A percentile compares a stretch with the other conserved stretches of the same genome.
phyloP scores from a whole-genome alignment of 2,113 vertebrate genomes.

The Dicentrarchus labrax region DNA sequence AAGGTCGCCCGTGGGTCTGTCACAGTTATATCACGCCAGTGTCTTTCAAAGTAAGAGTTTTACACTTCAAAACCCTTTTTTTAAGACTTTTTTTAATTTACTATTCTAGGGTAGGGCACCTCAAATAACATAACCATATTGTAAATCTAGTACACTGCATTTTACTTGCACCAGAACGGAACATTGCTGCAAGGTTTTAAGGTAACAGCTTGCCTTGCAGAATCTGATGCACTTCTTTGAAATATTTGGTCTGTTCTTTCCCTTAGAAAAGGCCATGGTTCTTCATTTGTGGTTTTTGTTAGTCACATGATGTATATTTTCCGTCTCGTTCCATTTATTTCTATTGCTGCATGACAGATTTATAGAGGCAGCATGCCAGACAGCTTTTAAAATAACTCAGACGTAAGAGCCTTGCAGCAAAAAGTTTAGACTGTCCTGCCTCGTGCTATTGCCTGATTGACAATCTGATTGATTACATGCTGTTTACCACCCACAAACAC shows the following conservation, averaged over 20 bases:
- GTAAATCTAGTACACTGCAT: not conserved
- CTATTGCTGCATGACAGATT: slow-evolving; percentile 50
- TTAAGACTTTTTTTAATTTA: not conserved
- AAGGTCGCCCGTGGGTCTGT: slow-evolving; percentile 15
- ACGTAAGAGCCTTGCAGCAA: slow-evolving; percentile 30
- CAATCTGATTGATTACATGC: slow-evolving; percentile 51
- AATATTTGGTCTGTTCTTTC: slow-evolving; percentile 16
- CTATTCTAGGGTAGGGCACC: not conserved
- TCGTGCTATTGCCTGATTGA: slow-evolving; percentile 36
- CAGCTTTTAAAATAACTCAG: slow-evolving; percentile 59
- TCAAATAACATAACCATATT: not conserved
- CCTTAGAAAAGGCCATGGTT: slow-evolving; percentile 20
- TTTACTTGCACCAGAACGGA: not conserved
- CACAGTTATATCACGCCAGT: not conserved
- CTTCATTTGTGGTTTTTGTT: slow-evolving; percentile 53
- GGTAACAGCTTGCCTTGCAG: slow-evolving; percentile 6
- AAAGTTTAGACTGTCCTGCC: slow-evolving; percentile 36
- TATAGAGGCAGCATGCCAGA: slow-evolving; percentile 49
- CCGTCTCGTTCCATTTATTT: slow-evolving; percentile 40
- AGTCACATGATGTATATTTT: slow-evolving; percentile 44
- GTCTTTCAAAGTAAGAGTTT: not conserved
- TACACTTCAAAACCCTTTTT: slow-evolving; percentile 2
- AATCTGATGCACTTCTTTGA: slow-evolving; percentile 11
- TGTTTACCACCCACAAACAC: slow-evolving; percentile 15
- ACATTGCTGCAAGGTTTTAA: not conserved